phyloP scores from a whole-genome alignment of 2,888 invertebrate genomes.

The Diaperis boleti region DNA sequence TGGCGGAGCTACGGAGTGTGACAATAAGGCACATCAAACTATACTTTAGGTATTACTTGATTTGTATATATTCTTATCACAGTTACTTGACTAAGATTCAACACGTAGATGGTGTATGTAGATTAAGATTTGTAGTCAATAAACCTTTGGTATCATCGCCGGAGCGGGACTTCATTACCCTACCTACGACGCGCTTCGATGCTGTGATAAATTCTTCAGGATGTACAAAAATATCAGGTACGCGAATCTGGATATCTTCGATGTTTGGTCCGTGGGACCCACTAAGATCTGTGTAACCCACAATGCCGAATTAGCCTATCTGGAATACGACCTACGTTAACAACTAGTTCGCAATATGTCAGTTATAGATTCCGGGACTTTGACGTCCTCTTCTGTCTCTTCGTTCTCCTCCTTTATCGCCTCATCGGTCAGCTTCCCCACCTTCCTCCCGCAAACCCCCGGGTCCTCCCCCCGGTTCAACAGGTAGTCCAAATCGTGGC shows the following conservation, averaged over 20 bases:
- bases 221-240: constrained; percentile 24
- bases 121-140: constrained; percentile 4
- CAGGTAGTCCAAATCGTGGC: constrained; percentile 85
- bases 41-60: constrained; percentile 27
- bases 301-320: too few relatives aligned
- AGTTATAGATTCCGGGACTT: constrained; percentile 39
- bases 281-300: not conserved
- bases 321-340: constrained; percentile 18
- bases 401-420: constrained; percentile 55
- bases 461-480: constrained; percentile 71
- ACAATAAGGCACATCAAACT: constrained; percentile 38
- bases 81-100: constrained; percentile 36
- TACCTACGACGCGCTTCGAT: constrained; percentile 15
- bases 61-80: constrained; percentile 43
- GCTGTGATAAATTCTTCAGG: constrained; percentile 10
- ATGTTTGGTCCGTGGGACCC: constrained; percentile 18
- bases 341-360: constrained; percentile 41
- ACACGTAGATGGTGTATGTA: constrained; percentile 11
- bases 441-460: constrained; percentile 46
- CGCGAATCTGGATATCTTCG: constrained; percentile 4
- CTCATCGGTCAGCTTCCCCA: constrained; percentile 56
- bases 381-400: constrained; percentile 52
- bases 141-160: constrained; percentile 2
- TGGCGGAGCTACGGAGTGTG: constrained; percentile 15
- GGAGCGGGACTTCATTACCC: too few relatives aligned